Base-by-base conservation (phyloP, 2,113 vertebrate species). In the Phalacrocorax brasilianus region DNA sequence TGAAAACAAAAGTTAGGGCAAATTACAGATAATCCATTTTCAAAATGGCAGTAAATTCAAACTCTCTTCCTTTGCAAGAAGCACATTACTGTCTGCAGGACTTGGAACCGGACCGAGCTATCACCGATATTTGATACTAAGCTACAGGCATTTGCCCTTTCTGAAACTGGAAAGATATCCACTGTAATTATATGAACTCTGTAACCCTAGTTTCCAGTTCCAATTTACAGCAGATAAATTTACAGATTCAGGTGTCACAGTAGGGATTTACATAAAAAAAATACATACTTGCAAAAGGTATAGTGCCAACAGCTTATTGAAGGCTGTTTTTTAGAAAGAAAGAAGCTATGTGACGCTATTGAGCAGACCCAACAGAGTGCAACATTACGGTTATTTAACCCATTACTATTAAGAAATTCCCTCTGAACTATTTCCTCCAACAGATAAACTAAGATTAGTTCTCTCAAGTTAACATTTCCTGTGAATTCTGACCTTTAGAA, bases 61-160 rank as follows among this genome's bases (percentile, higher is more conserved):
- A 63, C 38, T 65, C 32, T 67, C 58, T 59, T 91, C 68, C 80
- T 71, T 61, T 59, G 32, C 17, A 35, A 90, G 80, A 61, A 55
- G 58, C 45, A 72, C 33, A 35, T 84, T 87, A 89, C 92, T 89
- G 22, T 73, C 50, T 77, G 63, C 47, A 85, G 79, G 49, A 76
- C 70, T 77, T 90, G 74, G 73, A 97, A 91, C 71, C 35, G 70
- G 42, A 71, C 72, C 82, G 49, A 91, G 78, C 47, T 89, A 40
- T 85, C 78, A 30, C 38, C 82, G 90, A 82, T 63, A 97, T 94
- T 89, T 92, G 91, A 97, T 95, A 96, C 65, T 77, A 90, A 86
- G 86, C 84, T 88, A 62, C 73, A 96, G 92, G 89, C 94, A 97
- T 91, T 91, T 96, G 95, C 91, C 97, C 96, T 97, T 97, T 97